Evolutionary conservation across 2,888 invertebrate species (phyloP), one percentile per base, ranked within the genome.

Genomic region (Lutraria lutraria): DNA sequence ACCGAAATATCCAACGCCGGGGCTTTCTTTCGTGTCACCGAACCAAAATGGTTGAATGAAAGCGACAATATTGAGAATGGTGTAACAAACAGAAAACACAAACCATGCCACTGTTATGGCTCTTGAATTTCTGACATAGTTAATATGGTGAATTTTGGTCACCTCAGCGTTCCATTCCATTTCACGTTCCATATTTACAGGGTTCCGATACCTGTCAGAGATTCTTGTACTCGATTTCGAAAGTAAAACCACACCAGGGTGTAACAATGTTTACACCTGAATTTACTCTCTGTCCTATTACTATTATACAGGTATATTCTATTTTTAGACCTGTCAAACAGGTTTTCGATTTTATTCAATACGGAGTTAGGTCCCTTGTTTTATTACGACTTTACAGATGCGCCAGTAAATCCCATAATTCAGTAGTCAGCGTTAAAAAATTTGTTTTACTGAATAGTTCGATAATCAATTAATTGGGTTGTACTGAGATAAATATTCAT

Each of bases 21-120:
- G 98, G 92, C 98, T 98, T 16, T 93, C 94, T 16, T 92, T 92
- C 8, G 96, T 96, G 89, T 97, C 96, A 0, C 97, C 97, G 63
- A 97, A 96, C 97, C 97, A 97, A 85, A 96, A 96, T 79, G 99
- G 99, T 91, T 99, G 99, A 89, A 99, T 98, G 97, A 99, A 99
- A 8, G 99, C 98, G 56, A 99, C 99, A 94, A 98, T 98, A 95
- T 98, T 98, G 96, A 99, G 99, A 96, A 99, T 99, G 93, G 99
- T 98, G 97, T 99, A 99, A 97, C 99, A 99, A 96, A 99, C 98
- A 93, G 99, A 98, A 97, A 99, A 99, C 96, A 99, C 98, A 92
- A 98, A 99, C 99, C 99, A 99, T 94, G 99, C 97, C 90, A 99
- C 99, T 85, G 99, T 99, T 93, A 99, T 98, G 83, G 99, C 99